Percentiles rank a stretch among this genome's conserved stretches.
Evolutionary conservation across 2,113 vertebrate species (phyloP).

Genomic region (Periophthalmodon schlosseri): DNA sequence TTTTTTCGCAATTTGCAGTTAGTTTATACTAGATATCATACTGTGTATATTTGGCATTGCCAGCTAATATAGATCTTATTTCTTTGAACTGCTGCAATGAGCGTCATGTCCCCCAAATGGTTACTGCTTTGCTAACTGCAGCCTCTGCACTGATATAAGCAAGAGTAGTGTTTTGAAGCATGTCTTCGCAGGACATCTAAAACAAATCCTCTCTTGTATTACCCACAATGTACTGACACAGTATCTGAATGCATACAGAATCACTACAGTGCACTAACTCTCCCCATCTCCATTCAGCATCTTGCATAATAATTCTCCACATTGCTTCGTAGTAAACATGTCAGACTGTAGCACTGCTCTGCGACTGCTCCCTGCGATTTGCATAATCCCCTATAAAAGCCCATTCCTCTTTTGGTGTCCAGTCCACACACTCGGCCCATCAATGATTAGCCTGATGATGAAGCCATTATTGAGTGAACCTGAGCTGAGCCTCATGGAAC

Average conservation of each 20-base stretch:
- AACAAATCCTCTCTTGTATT: not conserved
- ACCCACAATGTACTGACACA: conserved; percentile 3
- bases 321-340: not conserved
- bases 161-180: not conserved
- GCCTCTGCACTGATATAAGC: not conserved
- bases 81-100: not conserved
- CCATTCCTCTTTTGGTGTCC: conserved; percentile 19
- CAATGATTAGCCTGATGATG: conserved; percentile 66
- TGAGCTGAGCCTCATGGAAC: conserved; percentile 66
- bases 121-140: not conserved
- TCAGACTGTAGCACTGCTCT: not conserved
- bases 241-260: not conserved
- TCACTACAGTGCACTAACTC: not conserved
- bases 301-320: not conserved
- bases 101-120: not conserved
- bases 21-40: too few species aligned
- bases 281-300: conserved; percentile 6
- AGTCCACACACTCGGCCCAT: conserved; percentile 21
- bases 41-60: too few species aligned
- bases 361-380: conserved; percentile 3
- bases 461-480: conserved; percentile 68
- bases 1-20: too few species aligned
- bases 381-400: conserved; percentile 26
- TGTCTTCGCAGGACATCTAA: not conserved
- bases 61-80: not conserved